These are phyloP conservation scores for Oligia fasciuncula DNA, from an alignment of 2,888 invertebrate species.

Conservation along the genomic window DNA sequence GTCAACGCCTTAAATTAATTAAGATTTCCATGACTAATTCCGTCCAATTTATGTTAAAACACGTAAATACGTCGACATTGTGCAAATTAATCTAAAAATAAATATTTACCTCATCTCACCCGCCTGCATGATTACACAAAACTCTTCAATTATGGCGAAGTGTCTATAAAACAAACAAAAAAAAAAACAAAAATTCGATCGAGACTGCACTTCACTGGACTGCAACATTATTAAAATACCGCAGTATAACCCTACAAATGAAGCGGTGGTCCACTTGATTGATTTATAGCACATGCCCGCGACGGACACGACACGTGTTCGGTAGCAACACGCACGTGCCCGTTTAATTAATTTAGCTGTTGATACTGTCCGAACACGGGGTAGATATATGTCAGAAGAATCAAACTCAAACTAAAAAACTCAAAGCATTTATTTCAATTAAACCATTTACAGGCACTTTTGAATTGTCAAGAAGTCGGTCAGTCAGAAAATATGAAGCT, in stretches of 20 bases:
- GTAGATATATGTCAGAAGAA: conserved; percentile 37
- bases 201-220: conserved; percentile 31
- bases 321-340: conserved; percentile 72
- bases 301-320: conserved; percentile 70
- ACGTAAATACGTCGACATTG: conserved; percentile 46
- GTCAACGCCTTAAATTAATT: conserved; percentile 20
- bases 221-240: conserved; percentile 67
- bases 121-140: not conserved
- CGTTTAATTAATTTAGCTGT: conserved; percentile 80
- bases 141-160: conserved; percentile 34
- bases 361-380: conserved; percentile 60
- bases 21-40: conserved; percentile 5
- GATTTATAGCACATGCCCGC: conserved; percentile 74
- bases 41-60: conserved; percentile 7
- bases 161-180: not conserved
- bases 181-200: not conserved
- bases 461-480: no score
- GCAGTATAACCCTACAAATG: conserved; percentile 70
- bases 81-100: conserved; percentile 45
- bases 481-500: no score
- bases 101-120: not conserved
- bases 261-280: conserved; percentile 74
- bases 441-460: no score
- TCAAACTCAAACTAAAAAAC: not conserved
- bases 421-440: no score